Evolutionary conservation across 2,113 vertebrate species (phyloP).

Genomic region (Mastomys coucha): DNA sequence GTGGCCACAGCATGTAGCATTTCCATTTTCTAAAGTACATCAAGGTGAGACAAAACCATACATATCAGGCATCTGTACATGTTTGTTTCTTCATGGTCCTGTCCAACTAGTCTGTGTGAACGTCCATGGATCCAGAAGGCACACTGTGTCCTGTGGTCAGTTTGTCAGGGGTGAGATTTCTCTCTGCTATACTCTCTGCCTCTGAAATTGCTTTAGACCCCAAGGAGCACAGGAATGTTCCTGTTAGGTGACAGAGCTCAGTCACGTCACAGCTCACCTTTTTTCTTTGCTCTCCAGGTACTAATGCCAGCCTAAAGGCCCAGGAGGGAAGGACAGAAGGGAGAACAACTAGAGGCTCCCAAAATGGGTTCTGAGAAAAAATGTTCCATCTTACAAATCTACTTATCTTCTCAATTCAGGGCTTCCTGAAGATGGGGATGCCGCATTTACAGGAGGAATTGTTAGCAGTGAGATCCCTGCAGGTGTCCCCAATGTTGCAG

Average conservation of each 20-base stretch:
- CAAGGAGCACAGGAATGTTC: neutral
- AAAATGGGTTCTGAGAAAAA: slow-evolving; percentile 57
- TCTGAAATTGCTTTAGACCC: neutral
- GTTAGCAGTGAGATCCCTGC: slow-evolving; percentile 80
- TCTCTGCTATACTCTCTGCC: neutral
- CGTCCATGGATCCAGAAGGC: neutral
- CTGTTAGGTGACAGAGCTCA: neutral
- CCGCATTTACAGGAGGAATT: slow-evolving; percentile 73
- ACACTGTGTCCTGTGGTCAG: neutral
- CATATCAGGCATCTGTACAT: neutral
- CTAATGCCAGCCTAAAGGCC: slow-evolving; percentile 84
- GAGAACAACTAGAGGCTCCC: slow-evolving; percentile 74
- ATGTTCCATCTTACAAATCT: slow-evolving; percentile 35
- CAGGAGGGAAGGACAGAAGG: slow-evolving; percentile 88
- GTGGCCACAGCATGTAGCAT: neutral
- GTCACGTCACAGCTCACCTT: neutral
- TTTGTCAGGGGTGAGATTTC: neutral
- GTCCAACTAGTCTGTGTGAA: neutral
- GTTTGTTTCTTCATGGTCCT: neutral
- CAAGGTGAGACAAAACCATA: neutral
- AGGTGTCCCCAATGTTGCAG: slow-evolving; percentile 72
- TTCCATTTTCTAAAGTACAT: neutral
- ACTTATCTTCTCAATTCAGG: neutral
- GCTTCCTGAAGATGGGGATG: slow-evolving; percentile 77
- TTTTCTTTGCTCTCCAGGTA: slow-evolving; percentile 82